phyloP scores from a whole-genome alignment of 2,797 vertebrate species.

The Danio kyathit region DNA sequence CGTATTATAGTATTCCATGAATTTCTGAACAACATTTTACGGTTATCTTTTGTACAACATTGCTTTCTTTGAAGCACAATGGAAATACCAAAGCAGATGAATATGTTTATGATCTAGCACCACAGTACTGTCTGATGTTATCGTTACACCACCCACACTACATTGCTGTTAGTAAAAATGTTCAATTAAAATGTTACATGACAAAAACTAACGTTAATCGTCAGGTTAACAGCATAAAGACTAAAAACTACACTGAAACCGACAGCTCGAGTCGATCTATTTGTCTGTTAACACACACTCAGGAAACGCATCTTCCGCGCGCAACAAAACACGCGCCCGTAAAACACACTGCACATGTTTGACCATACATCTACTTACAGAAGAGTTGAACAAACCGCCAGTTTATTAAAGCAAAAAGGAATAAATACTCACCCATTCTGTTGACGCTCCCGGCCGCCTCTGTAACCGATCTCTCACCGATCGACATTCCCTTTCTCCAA shows the following conservation, averaged over 20 bases:
- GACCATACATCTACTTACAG: background rate
- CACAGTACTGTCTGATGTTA: background rate
- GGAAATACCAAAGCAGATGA: background rate
- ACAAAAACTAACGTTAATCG: background rate
- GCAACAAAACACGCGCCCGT: constrained; percentile 5
- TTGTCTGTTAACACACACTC: constrained; percentile 45
- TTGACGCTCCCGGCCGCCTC: constrained; percentile 77
- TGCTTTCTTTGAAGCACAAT: background rate
- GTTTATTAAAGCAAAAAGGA: constrained; percentile 9
- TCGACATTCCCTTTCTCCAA: constrained; percentile 78
- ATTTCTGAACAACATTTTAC: background rate
- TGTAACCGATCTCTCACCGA: constrained; percentile 72
- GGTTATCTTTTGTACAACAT: background rate
- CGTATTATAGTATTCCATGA: background rate
- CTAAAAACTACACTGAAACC: background rate
- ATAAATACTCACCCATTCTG: constrained; percentile 77
- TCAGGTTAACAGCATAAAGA: background rate
- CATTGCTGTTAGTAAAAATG: background rate
- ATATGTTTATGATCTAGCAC: background rate
- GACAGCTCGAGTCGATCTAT: constrained; percentile 19
- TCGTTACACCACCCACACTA: background rate
- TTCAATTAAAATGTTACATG: background rate
- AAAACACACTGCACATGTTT: background rate
- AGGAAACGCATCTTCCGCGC: constrained; percentile 66
- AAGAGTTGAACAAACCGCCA: background rate